Percentiles rank a stretch among this genome's conserved stretches.
phyloP scores from a whole-genome alignment of 1,140 invertebrate genomes.

The Achroia grisella region DNA sequence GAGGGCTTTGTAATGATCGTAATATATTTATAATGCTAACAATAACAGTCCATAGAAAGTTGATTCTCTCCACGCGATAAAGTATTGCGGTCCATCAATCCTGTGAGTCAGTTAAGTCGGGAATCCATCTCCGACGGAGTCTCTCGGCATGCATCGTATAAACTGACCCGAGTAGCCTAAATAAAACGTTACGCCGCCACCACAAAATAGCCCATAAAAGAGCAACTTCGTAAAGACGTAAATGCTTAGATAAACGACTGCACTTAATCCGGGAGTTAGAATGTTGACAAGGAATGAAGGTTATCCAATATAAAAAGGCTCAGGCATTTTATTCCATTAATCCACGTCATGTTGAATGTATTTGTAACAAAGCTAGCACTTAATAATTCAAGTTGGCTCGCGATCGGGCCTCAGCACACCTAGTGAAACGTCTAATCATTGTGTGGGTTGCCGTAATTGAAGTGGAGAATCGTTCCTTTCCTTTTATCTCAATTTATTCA shows the following conservation, averaged over 20 bases:
- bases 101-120: constrained; percentile 5
- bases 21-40: not conserved
- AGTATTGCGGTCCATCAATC: constrained; percentile 16
- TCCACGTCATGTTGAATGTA: constrained; percentile 58
- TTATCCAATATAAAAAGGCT: constrained; percentile 48
- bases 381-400: constrained; percentile 44
- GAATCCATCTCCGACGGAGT: constrained; percentile 10
- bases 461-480: constrained; percentile 46
- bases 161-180: constrained; percentile 24
- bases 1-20: constrained; percentile 3
- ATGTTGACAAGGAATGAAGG: constrained; percentile 56
- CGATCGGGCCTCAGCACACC: constrained; percentile 32
- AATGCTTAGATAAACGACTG: constrained; percentile 53
- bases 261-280: constrained; percentile 59
- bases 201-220: constrained; percentile 37
- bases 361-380: constrained; percentile 63
- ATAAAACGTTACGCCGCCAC: constrained; percentile 27
- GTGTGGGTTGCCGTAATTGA: constrained; percentile 66
- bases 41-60: constrained; percentile 17
- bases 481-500: constrained; percentile 71
- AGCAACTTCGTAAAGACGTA: constrained; percentile 35
- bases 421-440: constrained; percentile 63
- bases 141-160: constrained; percentile 10
- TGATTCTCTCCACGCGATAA: constrained; percentile 13
- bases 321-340: constrained; percentile 54